Evolutionary conservation across 30 jellyfish, hydroid and myxozoan species (phyloP), one percentile per base, ranked within the genome.

Genomic region (Morbakka virulenta): DNA sequence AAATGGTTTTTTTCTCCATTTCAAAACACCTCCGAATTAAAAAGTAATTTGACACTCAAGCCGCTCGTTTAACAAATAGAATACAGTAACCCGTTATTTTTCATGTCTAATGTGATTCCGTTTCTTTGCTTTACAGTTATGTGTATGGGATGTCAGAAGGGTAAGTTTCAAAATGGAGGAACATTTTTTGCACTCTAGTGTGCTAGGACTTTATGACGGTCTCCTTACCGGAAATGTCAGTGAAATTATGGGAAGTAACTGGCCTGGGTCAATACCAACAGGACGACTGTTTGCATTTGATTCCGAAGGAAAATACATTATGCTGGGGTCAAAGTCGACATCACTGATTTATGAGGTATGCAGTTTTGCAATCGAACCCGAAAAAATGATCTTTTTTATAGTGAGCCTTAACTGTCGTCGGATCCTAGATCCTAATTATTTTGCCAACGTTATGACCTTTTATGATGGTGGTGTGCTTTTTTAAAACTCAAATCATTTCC

Each of bases 101-200:
- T n/a, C n/a, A n/a, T n/a, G n/a, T n/a, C n/a, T n/a, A n/a, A n/a
- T n/a, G n/a, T n/a, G n/a, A n/a, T n/a, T n/a, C n/a, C n/a, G n/a
- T n/a, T n/a, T n/a, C n/a, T n/a, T n/a, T n/a, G n/a, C n/a, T n/a
- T 84, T 48, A 29, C 28, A 92, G 98, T 66, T 92, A 14, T 79
- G 94, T 28, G 24, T 92, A 22, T 92, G 98, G 98, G 96, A 92
- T 50, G 94, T 84, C 1, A 89, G 85, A 53, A 92, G 77, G 76
- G 98, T 84, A 25, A 92, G 98, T 36, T 69, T 80, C 81, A 92
- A 92, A 65, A 71, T 72, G 11, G 89, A 90, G 21, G 96, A 92
- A 50, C 85, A 70, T 50, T 69, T 79, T 27, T 74, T 92, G 20
- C 89, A 81, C 63, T 52, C 67, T 21, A 69, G 90, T n/a, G 64